Evolutionary conservation across 2,888 invertebrate species (phyloP).

Genomic region (Sphaeridia pumilis): DNA sequence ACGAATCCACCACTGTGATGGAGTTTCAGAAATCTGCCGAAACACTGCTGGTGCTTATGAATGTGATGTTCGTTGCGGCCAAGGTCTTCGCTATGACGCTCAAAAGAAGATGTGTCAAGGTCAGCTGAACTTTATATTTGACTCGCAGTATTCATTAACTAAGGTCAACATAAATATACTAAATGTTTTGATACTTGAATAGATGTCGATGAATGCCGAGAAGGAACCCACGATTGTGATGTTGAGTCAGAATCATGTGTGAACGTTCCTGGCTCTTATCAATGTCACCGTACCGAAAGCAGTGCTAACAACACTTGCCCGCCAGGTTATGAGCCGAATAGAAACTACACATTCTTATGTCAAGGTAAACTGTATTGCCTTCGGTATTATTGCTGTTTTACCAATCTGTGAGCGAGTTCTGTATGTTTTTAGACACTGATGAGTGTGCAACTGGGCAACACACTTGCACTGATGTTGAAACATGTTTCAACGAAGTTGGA

Average conservation of each 20-base stretch:
- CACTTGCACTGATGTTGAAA: constrained; percentile 39
- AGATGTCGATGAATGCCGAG: constrained; percentile 42
- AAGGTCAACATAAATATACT: not conserved
- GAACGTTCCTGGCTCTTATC: constrained; percentile 34
- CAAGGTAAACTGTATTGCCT: constrained; percentile 18
- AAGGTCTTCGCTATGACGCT: constrained; percentile 31
- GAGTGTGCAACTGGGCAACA: constrained; percentile 57
- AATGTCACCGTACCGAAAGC: constrained; percentile 34
- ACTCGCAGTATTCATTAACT: not conserved
- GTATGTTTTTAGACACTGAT: constrained; percentile 40
- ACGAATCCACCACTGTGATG: constrained; percentile 42
- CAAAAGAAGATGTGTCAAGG: constrained; percentile 31
- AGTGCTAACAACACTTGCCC: constrained; percentile 35
- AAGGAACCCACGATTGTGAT: constrained; percentile 34
- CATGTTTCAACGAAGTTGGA: constrained; percentile 40
- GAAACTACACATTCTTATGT: constrained; percentile 36
- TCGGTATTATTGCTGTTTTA: not conserved
- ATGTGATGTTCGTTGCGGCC: constrained; percentile 38
- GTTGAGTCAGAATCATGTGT: constrained; percentile 32
- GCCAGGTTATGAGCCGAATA: constrained; percentile 37
- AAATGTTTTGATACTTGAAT: no score
- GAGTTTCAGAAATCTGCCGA: constrained; percentile 39
- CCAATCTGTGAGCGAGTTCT: no score
- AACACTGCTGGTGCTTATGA: constrained; percentile 43
- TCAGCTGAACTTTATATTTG: constrained; percentile 5